Evolutionary conservation across 2,113 vertebrate genomes (phyloP).

Genomic region (Leucosticte australis): DNA sequence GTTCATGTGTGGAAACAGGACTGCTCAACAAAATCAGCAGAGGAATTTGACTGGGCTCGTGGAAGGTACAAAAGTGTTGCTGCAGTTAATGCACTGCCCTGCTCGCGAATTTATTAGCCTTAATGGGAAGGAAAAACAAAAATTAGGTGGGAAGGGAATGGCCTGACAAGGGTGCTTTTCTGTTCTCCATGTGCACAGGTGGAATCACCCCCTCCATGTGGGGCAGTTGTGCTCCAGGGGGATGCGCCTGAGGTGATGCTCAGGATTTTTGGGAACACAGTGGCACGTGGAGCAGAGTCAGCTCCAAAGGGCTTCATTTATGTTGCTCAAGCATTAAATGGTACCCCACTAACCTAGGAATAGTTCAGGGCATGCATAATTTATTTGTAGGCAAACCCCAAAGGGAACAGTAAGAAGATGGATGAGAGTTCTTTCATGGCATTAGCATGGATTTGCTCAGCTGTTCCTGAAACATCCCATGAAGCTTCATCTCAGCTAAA

Average conservation of each 20-base stretch:
- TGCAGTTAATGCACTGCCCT: neutral
- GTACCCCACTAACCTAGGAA: neutral
- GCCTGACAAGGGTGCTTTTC: accelerated
- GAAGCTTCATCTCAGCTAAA: neutral
- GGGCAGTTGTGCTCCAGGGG: neutral
- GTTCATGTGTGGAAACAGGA: neutral
- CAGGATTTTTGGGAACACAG: neutral
- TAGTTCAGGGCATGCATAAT: neutral
- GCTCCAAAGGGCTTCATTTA: neutral
- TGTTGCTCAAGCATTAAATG: neutral
- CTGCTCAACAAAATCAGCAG: neutral
- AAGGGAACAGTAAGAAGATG: neutral
- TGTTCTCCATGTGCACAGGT: neutral
- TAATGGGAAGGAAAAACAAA: neutral
- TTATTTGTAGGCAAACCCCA: neutral
- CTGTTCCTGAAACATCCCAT: neutral
- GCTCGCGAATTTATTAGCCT: neutral
- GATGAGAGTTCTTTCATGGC: neutral
- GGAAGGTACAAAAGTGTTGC: neutral
- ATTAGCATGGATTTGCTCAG: constrained; percentile 31
- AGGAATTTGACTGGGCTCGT: neutral
- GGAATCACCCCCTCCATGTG: too few species aligned
- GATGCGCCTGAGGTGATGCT: accelerated
- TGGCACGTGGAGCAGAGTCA: too few species aligned
- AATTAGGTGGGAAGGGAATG: neutral